Evolutionary conservation across 2,797 vertebrate species (phyloP).

Genomic region (Carcharodon carcharias): DNA sequence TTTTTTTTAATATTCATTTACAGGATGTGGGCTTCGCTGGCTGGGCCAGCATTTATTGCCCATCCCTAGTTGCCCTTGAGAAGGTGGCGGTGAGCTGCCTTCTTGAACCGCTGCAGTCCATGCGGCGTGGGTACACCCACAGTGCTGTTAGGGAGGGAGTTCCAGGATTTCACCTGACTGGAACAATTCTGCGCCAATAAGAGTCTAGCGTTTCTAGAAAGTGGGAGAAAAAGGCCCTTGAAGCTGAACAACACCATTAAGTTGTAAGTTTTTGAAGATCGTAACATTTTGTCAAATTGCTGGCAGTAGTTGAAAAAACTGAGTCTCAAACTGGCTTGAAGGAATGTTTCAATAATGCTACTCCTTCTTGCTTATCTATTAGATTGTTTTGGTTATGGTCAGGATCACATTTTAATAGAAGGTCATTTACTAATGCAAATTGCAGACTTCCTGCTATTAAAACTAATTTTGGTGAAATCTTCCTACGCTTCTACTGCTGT

Average conservation of each 20-base stretch:
- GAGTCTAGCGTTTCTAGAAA: neutral
- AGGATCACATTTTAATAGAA: slow-evolving; percentile 15
- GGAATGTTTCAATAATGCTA: neutral
- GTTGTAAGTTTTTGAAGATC: neutral
- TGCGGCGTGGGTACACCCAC: no score
- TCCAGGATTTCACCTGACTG: neutral
- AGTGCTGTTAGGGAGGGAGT: no score
- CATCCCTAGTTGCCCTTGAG: no score
- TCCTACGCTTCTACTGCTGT: neutral
- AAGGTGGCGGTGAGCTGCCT: no score
- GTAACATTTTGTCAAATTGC: neutral
- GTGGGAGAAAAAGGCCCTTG: neutral
- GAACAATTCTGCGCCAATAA: neutral
- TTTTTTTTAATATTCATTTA: no score
- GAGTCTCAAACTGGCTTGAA: neutral
- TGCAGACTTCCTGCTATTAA: slow-evolving; percentile 31
- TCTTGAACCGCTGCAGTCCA: no score
- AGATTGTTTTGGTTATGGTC: slow-evolving; percentile 31
- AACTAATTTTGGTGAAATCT: slow-evolving; percentile 36
- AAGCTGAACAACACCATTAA: neutral
- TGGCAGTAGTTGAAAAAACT: neutral
- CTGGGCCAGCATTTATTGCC: no score
- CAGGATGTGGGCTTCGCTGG: no score
- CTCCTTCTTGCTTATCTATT: slow-evolving; percentile 14
- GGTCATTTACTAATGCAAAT: slow-evolving; percentile 35